These are phyloP conservation scores for Fragum sueziense DNA, from an alignment of 2,888 invertebrate species.

Conservation along the genomic window DNA sequence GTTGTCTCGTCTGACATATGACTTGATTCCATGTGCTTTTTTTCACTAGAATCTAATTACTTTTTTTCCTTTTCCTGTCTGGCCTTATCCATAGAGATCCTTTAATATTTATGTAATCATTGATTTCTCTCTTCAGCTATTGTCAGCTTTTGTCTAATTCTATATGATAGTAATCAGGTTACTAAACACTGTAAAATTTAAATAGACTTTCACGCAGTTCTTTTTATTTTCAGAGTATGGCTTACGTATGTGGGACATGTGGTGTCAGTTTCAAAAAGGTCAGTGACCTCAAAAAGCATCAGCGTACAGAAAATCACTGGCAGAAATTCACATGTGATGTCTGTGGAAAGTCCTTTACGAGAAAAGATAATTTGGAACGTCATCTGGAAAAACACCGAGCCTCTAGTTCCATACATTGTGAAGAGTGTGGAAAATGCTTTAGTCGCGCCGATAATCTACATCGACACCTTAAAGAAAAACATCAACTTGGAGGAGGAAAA, in stretches of 20 bases:
- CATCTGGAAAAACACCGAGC: conserved; percentile 22
- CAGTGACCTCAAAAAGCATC: conserved; percentile 21
- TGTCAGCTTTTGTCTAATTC: too few relatives aligned
- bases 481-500: conserved; percentile 22
- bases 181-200: too few relatives aligned
- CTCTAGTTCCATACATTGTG: conserved; percentile 9
- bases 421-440: conserved; percentile 21
- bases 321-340: conserved; percentile 13
- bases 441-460: not conserved
- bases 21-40: too few relatives aligned
- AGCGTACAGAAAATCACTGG: conserved; percentile 32
- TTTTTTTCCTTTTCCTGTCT: too few relatives aligned
- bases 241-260: conserved; percentile 21
- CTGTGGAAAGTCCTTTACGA: conserved; percentile 12
- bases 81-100: too few relatives aligned
- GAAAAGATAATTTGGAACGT: conserved; percentile 20
- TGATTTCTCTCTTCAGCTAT: too few relatives aligned
- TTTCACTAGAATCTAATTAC: too few relatives aligned
- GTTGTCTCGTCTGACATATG: too few relatives aligned
- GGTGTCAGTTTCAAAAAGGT: not conserved
- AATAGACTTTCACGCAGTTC: too few relatives aligned
- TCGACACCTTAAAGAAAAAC: not conserved
- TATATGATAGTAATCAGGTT: too few relatives aligned
- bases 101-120: too few relatives aligned
- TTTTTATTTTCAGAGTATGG: not conserved